Conservation (phyloP, 2,797 vertebrate genomes). For the Chrysocyon brachyurus region DNA sequence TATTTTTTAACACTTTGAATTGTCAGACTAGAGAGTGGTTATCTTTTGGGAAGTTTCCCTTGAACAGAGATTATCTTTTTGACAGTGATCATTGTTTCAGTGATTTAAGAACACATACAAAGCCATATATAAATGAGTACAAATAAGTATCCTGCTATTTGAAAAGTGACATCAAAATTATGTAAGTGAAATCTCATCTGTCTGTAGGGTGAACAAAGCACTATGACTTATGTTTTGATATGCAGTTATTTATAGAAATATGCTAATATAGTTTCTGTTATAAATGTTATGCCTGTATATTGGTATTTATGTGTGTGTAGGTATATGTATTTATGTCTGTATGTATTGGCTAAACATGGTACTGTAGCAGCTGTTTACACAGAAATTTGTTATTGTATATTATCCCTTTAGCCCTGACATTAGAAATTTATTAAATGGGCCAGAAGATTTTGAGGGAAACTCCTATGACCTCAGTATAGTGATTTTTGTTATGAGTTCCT, state of each 20-base stretch:
- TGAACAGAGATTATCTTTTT: not conserved
- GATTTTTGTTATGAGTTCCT: conserved; percentile 44
- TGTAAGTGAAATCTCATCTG: not conserved
- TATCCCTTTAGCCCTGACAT: not conserved
- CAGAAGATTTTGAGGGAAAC: conserved; percentile 33
- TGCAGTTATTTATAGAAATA: not conserved
- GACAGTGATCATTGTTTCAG: not conserved
- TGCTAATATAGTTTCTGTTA: not conserved
- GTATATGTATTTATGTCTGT: not conserved
- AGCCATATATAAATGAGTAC: not conserved
- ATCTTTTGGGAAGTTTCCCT: not conserved
- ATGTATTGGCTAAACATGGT: not conserved
- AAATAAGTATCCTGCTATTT: not conserved
- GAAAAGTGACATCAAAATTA: conserved; percentile 14
- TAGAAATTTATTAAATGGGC: conserved; percentile 6
- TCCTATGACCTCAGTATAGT: not conserved
- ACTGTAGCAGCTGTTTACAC: not conserved
- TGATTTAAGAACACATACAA: not conserved
- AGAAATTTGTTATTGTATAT: not conserved
- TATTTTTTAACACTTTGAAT: conserved; percentile 11
- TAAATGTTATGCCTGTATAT: not conserved
- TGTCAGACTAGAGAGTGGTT: not conserved
- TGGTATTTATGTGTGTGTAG: not conserved
- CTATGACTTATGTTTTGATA: conserved; percentile 29
- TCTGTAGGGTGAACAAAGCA: not conserved